phyloP scores from a whole-genome alignment of 2,113 vertebrate species.

The Phoenicopterus ruber region DNA sequence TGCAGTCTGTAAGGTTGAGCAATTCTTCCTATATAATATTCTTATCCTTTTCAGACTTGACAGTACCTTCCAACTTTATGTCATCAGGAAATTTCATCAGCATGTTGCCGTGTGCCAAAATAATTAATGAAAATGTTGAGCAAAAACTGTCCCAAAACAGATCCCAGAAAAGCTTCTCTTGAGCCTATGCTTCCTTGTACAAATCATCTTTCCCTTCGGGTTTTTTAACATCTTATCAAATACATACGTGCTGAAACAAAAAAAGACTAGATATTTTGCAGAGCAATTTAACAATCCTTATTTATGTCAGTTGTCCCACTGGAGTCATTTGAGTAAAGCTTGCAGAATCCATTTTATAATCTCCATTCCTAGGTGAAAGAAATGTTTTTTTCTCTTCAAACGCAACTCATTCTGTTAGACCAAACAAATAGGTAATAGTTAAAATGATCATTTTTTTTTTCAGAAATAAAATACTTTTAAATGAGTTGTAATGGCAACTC shows the following conservation, averaged over 20 bases:
- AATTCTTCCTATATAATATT: background rate
- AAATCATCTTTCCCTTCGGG: background rate
- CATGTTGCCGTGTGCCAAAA: background rate
- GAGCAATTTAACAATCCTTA: background rate
- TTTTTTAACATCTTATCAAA: background rate
- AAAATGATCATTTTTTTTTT: background rate
- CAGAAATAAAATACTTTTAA: background rate
- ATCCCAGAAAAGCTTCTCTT: background rate
- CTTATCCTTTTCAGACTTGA: background rate
- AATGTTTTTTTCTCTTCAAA: background rate
- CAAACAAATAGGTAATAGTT: background rate
- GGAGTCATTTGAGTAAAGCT: conserved; percentile 7
- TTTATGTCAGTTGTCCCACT: background rate
- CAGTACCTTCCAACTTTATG: background rate
- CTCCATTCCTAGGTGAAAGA: background rate
- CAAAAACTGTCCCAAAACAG: background rate
- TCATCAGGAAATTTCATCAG: background rate
- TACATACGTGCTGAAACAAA: background rate
- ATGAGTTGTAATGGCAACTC: background rate
- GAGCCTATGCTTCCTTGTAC: background rate
- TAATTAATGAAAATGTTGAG: background rate
- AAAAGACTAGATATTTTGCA: background rate
- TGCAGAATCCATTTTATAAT: conserved; percentile 2
- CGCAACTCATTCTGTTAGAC: background rate
- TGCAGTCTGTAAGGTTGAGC: background rate